Evolutionary conservation across 2,797 vertebrate species (phyloP).

Genomic region (Hoplostethus mediterraneus): DNA sequence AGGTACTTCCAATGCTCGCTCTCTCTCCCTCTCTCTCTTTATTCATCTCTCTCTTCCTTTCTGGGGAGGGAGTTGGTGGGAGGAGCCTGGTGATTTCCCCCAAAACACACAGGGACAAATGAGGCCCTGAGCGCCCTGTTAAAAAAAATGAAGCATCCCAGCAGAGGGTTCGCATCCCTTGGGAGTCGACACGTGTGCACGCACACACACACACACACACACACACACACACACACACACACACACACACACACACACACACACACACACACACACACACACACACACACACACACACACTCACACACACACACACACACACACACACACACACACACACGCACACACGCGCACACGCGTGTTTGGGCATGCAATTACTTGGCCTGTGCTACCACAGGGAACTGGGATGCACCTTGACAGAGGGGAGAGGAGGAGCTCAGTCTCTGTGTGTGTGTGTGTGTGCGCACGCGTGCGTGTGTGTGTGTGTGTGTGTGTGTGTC

Average conservation of each 20-base stretch:
- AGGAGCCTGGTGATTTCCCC: conserved; percentile 49
- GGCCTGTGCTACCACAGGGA: conserved; percentile 48
- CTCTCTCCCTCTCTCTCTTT: conserved; percentile 1
- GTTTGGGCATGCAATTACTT: conserved; percentile 58
- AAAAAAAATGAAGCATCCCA: conserved; percentile 65
- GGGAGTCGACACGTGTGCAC: conserved; percentile 41
- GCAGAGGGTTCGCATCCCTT: conserved; percentile 61
- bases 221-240: conserved; percentile 12
- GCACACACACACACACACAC: conserved; percentile 11
- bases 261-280: conserved; percentile 14
- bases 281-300: conserved; percentile 10
- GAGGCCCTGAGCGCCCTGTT: conserved; percentile 70
- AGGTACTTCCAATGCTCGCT: conserved; percentile 7
- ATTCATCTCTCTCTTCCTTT: conserved; percentile 1
- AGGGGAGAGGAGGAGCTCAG: conserved; percentile 19
- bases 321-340: conserved; percentile 15
- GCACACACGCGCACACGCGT: conserved; percentile 3
- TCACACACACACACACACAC: conserved; percentile 6
- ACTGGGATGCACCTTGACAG: conserved; percentile 47
- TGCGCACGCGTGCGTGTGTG: conserved; percentile 39
- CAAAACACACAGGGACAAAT: conserved; percentile 71
- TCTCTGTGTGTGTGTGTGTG: conserved; percentile 8
- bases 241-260: conserved; percentile 8
- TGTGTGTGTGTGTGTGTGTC: conserved; percentile 37
- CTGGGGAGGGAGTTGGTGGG: conserved; percentile 7